Conservation (phyloP, 1,140 invertebrate species). For the Zaprionus vittiger region DNA sequence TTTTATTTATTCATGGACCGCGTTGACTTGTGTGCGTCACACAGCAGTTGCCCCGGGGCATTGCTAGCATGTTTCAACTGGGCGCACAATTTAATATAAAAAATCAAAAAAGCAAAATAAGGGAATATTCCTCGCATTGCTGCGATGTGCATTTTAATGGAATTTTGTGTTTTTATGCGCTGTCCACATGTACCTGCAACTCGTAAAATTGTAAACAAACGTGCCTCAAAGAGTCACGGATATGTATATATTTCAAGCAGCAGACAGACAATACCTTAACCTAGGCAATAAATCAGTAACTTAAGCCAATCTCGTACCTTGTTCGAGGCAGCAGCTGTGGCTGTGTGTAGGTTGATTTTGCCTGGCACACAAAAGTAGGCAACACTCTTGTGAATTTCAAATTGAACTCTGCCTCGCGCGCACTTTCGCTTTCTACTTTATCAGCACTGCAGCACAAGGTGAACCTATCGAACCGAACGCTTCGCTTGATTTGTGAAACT, state of each 20-base stretch:
- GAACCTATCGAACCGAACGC: conserved; percentile 82
- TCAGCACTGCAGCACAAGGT: conserved; percentile 27
- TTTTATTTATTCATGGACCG: conserved; percentile 57
- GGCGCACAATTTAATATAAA: conserved; percentile 35
- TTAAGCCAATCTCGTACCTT: conserved; percentile 45
- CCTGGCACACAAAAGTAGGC: conserved; percentile 47
- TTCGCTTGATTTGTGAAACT: conserved; percentile 83
- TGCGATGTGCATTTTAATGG: conserved; percentile 37
- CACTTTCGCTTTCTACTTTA: conserved; percentile 60
- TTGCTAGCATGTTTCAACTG: conserved; percentile 28
- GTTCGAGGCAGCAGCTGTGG: background rate
- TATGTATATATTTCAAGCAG: background rate
- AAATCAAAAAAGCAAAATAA: background rate
- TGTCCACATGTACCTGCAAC: conserved; percentile 39
- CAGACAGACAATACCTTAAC: background rate
- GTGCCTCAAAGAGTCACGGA: background rate
- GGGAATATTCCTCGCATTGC: conserved; percentile 14
- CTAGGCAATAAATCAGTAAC: conserved; percentile 10
- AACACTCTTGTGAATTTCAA: conserved; percentile 60
- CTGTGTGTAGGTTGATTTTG: background rate
- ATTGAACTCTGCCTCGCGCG: conserved; percentile 57
- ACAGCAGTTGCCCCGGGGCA: conserved; percentile 15
- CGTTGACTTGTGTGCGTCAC: conserved; percentile 36
- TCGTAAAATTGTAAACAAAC: conserved; percentile 32
- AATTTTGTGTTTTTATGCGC: conserved; percentile 41